phyloP scores from a whole-genome alignment of 1,140 invertebrate species.

The Ditylenchus dipsaci region DNA sequence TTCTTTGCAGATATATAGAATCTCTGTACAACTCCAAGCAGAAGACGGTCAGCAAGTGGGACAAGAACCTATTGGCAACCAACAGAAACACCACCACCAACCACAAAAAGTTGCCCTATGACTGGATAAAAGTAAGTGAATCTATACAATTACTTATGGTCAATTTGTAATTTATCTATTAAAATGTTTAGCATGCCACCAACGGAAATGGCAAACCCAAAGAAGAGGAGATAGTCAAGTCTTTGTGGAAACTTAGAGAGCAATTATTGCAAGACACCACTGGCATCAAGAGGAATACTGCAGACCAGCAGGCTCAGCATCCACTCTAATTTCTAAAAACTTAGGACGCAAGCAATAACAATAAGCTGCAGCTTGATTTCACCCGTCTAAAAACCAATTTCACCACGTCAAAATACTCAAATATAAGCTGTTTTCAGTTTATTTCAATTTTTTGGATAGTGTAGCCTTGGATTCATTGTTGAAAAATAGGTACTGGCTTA shows the following conservation, averaged over 20 bases:
- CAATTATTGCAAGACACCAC: slow-evolving; percentile 20
- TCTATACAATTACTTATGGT: background rate
- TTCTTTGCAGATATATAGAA: slow-evolving; percentile 18
- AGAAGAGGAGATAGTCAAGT: slow-evolving; percentile 11
- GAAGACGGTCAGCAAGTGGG: slow-evolving; percentile 17
- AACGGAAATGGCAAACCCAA: slow-evolving; percentile 11
- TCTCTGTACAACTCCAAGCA: slow-evolving; percentile 18
- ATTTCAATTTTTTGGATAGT: too few relatives aligned
- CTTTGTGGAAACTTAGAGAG: slow-evolving; percentile 10
- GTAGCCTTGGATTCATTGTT: too few relatives aligned
- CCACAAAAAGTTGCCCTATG: slow-evolving; percentile 14
- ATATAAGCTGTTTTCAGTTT: too few relatives aligned
- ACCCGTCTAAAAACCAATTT: too few relatives aligned
- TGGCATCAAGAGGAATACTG: slow-evolving; percentile 1
- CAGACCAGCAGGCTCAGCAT: background rate
- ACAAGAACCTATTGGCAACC: slow-evolving; percentile 12
- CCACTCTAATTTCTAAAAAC: background rate
- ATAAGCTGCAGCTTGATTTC: too few relatives aligned
- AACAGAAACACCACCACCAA: slow-evolving; percentile 13
- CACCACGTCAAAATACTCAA: too few relatives aligned
- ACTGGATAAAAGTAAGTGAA: slow-evolving; percentile 14
- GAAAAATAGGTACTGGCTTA: too few relatives aligned
- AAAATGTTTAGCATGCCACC: background rate
- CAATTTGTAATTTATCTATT: background rate
- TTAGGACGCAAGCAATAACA: too few relatives aligned